Conservation (phyloP, 2,888 invertebrate species). For the Thalpophila matura region DNA sequence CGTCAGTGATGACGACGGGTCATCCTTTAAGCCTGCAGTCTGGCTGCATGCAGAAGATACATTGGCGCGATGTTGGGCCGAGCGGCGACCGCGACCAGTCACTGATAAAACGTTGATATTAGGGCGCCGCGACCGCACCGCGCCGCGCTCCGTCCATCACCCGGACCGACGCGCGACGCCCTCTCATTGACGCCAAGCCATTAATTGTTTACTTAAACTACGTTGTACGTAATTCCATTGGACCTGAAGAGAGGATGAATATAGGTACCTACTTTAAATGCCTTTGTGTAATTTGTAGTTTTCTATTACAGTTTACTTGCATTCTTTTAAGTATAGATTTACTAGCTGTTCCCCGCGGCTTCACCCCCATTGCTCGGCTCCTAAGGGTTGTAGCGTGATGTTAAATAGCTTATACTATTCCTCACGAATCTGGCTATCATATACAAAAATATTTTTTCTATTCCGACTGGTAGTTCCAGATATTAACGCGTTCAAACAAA, state of each 20-base stretch:
- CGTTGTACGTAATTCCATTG: conserved; percentile 34
- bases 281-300: too few relatives aligned
- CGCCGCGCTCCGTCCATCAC: conserved; percentile 80
- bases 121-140: conserved; percentile 78
- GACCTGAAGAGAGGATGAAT: background rate
- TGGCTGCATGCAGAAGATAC: conserved; percentile 52
- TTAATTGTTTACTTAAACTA: conserved; percentile 66
- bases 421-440: too few relatives aligned
- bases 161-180: conserved; percentile 62
- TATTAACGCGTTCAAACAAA: too few relatives aligned
- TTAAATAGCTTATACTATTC: too few relatives aligned
- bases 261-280: too few relatives aligned
- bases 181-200: conserved; percentile 63
- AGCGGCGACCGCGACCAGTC: conserved; percentile 72
- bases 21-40: conserved; percentile 57
- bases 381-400: too few relatives aligned
- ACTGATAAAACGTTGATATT: conserved; percentile 89
- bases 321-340: too few relatives aligned
- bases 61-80: conserved; percentile 52
- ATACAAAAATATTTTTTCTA: too few relatives aligned
- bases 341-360: too few relatives aligned
- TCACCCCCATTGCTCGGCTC: too few relatives aligned
- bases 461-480: too few relatives aligned
- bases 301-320: too few relatives aligned
- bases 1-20: conserved; percentile 43